Base-by-base conservation (phyloP, 2,113 vertebrate genomes). In the Paraplagusia blochii region DNA sequence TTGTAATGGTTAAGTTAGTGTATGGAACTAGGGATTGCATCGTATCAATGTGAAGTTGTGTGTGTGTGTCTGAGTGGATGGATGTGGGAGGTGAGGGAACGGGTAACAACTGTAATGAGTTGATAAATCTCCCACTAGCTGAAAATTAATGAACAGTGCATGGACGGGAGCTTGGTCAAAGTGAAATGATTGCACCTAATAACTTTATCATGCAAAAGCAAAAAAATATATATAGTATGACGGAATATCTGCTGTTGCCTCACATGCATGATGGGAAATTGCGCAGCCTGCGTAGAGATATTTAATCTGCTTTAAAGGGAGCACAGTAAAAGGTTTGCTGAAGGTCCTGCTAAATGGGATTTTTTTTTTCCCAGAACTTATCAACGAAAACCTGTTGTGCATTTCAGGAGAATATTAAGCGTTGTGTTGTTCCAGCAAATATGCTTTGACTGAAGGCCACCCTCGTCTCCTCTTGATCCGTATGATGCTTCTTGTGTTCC, bases 81-180 rank as follows among this genome's bases (percentile, higher is more conserved):
- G 13, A 16, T 42, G 52, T 65, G 58, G 53, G 58, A 14, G 53
- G 48, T 1, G 35, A 58, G 53, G 73, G 67, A 47, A 1, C 63
- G 39, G 34, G 63, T 71, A 4, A 69, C 77, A 77, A 76, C 69
- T 75, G 56, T 79, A 83, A 81, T 81, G 75, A 67, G 50, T 76
- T 82, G 80, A 85, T 82, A 61, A 76, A 83, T 85, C 72, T 77
- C 61, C 75, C 58, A 61, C 61, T 38, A 62, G 69, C 63, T 65
- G 53, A 70, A 77, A 79, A 81, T 83, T 75, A 83, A 81, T 80
- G 66, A 80, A 79, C 55, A 71, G 61, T 63, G 68, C 70, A 72
- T 63, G 76, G 53, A 53, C 79, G 54, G 58, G 19, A 58, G 63
- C 45, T 19, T 36, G 4, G 19, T 72, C 74, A 67, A 83, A 82